phyloP scores from a whole-genome alignment of 2,797 vertebrate species.

The Rhinella marina region DNA sequence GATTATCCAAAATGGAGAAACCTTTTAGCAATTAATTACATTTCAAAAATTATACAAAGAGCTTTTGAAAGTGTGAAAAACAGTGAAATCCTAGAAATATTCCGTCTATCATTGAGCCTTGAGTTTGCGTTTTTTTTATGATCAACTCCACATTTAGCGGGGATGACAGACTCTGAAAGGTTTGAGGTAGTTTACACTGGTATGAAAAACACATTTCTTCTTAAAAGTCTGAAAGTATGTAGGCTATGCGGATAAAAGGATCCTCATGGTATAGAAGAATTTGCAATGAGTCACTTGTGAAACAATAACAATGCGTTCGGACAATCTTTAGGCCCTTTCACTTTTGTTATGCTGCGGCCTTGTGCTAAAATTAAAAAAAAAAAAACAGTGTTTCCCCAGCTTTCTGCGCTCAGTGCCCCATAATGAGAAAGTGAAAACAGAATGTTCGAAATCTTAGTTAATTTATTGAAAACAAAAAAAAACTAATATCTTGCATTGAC shows the following conservation, averaged over 20 bases:
- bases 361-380: too few relatives aligned
- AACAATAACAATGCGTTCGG: too few relatives aligned
- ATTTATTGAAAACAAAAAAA: too few relatives aligned
- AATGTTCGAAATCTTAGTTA: too few relatives aligned
- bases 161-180: not conserved
- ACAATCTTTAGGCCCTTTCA: too few relatives aligned
- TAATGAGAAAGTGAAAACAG: too few relatives aligned
- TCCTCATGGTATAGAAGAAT: conserved; percentile 9
- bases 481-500: too few relatives aligned
- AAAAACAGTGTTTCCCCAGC: too few relatives aligned
- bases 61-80: not conserved
- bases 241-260: not conserved
- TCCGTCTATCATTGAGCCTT: not conserved
- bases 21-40: too few relatives aligned
- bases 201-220: not conserved
- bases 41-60: not conserved
- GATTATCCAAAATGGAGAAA: too few relatives aligned
- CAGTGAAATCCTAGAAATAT: not conserved
- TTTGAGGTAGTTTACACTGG: not conserved
- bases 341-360: too few relatives aligned
- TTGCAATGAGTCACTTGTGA: not conserved
- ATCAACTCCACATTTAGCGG: not conserved
- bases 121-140: not conserved
- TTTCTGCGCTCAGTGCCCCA: too few relatives aligned
- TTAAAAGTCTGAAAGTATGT: not conserved